Evolutionary conservation across 2,888 invertebrate species (phyloP).

Genomic region (Mechanitis mazaeus): DNA sequence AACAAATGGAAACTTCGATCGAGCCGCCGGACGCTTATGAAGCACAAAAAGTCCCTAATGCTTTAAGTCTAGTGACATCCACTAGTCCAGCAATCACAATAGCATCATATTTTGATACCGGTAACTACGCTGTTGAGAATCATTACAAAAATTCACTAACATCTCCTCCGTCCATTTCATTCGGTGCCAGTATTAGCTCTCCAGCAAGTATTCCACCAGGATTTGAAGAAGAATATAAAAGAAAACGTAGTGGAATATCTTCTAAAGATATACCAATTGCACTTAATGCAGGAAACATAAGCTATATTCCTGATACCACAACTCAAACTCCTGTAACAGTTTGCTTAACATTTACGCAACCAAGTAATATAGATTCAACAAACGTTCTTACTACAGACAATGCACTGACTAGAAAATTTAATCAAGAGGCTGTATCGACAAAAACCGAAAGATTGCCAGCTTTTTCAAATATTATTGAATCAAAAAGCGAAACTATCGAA

Average conservation of each 20-base stretch:
- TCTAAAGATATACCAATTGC: constrained; percentile 24
- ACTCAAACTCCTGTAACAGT: constrained; percentile 43
- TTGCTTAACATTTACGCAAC: constrained; percentile 32
- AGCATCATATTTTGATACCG: constrained; percentile 68
- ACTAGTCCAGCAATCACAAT: constrained; percentile 49
- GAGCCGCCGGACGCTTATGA: constrained; percentile 30
- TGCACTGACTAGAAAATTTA: constrained; percentile 8
- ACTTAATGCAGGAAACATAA: constrained; percentile 19
- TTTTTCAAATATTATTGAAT: constrained; percentile 18
- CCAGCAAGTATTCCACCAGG: constrained; percentile 54
- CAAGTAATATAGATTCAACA: not conserved
- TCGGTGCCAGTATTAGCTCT: constrained; percentile 28
- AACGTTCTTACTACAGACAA: constrained; percentile 1
- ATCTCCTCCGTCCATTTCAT: constrained; percentile 36
- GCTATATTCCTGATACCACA: constrained; percentile 38
- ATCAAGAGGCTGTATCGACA: constrained; percentile 13
- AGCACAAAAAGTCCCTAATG: constrained; percentile 25
- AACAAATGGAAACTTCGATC: constrained; percentile 44
- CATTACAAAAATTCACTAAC: constrained; percentile 55
- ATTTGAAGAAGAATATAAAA: constrained; percentile 57
- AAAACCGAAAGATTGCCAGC: constrained; percentile 23
- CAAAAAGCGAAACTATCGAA: constrained; percentile 9
- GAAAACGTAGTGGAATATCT: constrained; percentile 34
- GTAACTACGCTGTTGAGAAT: constrained; percentile 65
- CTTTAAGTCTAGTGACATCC: constrained; percentile 33